phyloP scores from a whole-genome alignment of 2,797 vertebrate genomes.

The Thripadectes ignobilis region DNA sequence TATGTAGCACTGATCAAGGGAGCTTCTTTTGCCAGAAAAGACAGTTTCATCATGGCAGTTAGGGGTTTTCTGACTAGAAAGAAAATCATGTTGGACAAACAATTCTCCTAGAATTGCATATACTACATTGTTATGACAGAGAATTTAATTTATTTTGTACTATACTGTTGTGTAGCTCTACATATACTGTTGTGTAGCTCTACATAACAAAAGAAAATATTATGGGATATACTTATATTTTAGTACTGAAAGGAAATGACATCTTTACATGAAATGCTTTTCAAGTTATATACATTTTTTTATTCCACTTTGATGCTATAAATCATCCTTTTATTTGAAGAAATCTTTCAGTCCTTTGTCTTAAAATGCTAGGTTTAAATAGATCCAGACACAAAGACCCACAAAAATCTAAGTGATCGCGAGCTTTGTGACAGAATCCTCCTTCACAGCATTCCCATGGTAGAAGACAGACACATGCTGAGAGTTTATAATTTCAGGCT shows the following conservation, averaged over 20 bases:
- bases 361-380: constrained; percentile 44
- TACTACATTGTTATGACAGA: constrained; percentile 48
- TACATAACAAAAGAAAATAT: constrained; percentile 49
- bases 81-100: constrained; percentile 60
- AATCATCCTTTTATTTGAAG: constrained; percentile 27
- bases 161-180: background rate
- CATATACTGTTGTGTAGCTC: background rate
- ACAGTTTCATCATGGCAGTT: constrained; percentile 36
- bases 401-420: background rate
- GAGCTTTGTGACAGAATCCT: background rate
- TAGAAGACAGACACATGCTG: background rate
- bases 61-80: constrained; percentile 29
- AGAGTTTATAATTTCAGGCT: background rate
- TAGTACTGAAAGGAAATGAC: constrained; percentile 7
- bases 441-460: background rate
- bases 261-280: constrained; percentile 21
- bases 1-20: constrained; percentile 21
- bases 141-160: constrained; percentile 49
- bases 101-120: constrained; percentile 38
- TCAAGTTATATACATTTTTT: constrained; percentile 3
- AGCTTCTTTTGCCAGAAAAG: constrained; percentile 34
- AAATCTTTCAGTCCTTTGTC: background rate
- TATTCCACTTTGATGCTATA: constrained; percentile 22
- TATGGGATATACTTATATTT: background rate
- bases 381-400: constrained; percentile 27